These are phyloP conservation scores for Amblyopsis hoosieri DNA, from an alignment of 2,797 vertebrate species.

Conservation along the genomic window DNA sequence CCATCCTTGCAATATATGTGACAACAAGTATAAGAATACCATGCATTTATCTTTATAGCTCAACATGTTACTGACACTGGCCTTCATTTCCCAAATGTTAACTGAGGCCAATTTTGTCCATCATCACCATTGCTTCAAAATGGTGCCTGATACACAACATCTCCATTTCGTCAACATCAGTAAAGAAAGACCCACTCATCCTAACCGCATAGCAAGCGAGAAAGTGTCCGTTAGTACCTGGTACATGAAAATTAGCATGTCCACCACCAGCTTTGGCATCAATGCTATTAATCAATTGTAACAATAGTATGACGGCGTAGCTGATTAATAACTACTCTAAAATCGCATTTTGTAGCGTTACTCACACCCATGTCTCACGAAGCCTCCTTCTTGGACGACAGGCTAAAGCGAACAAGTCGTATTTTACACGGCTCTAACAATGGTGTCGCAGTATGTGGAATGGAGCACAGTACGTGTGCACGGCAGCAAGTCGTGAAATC, in stretches of 20 bases:
- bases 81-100: no score
- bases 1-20: no score
- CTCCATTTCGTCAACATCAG: constrained; percentile 56
- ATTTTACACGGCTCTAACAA: constrained; percentile 39
- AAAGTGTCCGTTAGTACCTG: constrained; percentile 3
- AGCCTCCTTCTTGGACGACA: constrained; percentile 17
- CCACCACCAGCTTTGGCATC: constrained; percentile 8
- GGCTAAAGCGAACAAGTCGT: constrained; percentile 27
- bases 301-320: constrained; percentile 4
- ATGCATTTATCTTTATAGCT: no score
- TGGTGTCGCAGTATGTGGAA: constrained; percentile 67
- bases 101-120: constrained; percentile 48
- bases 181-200: constrained; percentile 28
- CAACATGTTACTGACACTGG: no score
- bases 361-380: constrained; percentile 47
- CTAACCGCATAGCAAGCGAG: constrained; percentile 23
- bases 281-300: constrained; percentile 15
- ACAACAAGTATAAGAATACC: no score
- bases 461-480: constrained; percentile 50
- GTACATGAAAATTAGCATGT: constrained; percentile 7
- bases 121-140: constrained; percentile 62
- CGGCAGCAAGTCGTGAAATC: constrained; percentile 48
- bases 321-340: constrained; percentile 6
- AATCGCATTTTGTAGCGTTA: constrained; percentile 31
- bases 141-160: constrained; percentile 56